Evolutionary conservation across 2,888 invertebrate genomes (phyloP).

Genomic region (Pterostichus niger): DNA sequence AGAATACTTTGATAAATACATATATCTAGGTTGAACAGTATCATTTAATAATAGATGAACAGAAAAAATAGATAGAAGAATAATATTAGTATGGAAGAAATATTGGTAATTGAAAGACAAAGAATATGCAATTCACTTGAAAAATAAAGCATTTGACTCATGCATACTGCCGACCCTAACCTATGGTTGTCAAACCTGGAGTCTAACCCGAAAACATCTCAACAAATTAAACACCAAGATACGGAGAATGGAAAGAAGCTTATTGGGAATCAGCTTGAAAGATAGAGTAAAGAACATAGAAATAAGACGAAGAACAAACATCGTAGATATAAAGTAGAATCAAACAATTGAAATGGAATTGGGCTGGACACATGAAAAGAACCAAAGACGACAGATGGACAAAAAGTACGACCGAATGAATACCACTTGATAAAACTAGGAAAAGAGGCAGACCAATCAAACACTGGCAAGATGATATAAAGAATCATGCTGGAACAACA

Average conservation of each 20-base stretch:
- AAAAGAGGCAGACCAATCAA: constrained; percentile 34
- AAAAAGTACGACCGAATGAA: constrained; percentile 10
- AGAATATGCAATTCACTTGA: background rate
- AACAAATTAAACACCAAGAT: background rate
- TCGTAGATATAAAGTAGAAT: constrained; percentile 31
- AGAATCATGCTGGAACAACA: background rate
- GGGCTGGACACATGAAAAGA: constrained; percentile 60
- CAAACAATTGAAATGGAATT: constrained; percentile 52
- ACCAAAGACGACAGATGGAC: constrained; percentile 44
- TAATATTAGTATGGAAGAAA: background rate
- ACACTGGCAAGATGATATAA: constrained; percentile 37
- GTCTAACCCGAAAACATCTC: background rate
- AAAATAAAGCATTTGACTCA: background rate
- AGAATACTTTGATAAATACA: constrained; percentile 6
- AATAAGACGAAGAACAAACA: constrained; percentile 47
- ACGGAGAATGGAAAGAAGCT: constrained; percentile 33
- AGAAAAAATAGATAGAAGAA: constrained; percentile 10
- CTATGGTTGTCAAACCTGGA: constrained; percentile 24
- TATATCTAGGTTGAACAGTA: constrained; percentile 12
- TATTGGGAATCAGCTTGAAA: constrained; percentile 38
- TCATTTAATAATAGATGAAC: background rate
- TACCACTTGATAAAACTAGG: constrained; percentile 32
- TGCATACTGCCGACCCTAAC: constrained; percentile 22
- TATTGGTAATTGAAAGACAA: background rate
- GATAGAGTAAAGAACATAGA: no score